phyloP scores from a whole-genome alignment of 2,797 vertebrate genomes.

The Lagothrix lagotricha region DNA sequence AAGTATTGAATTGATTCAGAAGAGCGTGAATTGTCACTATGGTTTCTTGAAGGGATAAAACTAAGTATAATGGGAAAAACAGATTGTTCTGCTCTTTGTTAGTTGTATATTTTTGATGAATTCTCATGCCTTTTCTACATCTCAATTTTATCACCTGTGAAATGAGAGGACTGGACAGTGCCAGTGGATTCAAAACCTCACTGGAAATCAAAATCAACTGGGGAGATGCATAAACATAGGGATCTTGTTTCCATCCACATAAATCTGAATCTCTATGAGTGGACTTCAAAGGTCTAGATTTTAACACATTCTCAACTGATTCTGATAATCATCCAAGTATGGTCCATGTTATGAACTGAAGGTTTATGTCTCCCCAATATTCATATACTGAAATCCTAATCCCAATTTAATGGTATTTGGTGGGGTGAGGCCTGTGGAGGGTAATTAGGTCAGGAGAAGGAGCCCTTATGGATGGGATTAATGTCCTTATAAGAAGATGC shows the following conservation, averaged over 20 bases:
- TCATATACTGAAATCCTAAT: neutral
- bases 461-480: neutral
- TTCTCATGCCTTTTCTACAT: neutral
- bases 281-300: neutral
- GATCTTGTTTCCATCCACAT: neutral
- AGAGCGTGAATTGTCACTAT: neutral
- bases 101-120: neutral
- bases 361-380: neutral
- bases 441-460: neutral
- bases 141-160: neutral
- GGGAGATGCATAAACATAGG: neutral
- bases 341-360: neutral
- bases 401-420: neutral
- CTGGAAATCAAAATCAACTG: neutral
- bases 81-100: neutral
- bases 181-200: neutral
- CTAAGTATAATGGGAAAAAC: neutral
- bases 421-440: too few relatives aligned
- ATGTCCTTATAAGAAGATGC: neutral
- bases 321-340: neutral
- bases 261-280: neutral
- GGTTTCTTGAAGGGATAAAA: neutral
- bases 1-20: neutral
- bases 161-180: neutral
- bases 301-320: neutral